Evolutionary conservation across 2,888 invertebrate species (phyloP), one percentile per base, ranked within the genome.

Genomic region (Chloroclysta siterata): DNA sequence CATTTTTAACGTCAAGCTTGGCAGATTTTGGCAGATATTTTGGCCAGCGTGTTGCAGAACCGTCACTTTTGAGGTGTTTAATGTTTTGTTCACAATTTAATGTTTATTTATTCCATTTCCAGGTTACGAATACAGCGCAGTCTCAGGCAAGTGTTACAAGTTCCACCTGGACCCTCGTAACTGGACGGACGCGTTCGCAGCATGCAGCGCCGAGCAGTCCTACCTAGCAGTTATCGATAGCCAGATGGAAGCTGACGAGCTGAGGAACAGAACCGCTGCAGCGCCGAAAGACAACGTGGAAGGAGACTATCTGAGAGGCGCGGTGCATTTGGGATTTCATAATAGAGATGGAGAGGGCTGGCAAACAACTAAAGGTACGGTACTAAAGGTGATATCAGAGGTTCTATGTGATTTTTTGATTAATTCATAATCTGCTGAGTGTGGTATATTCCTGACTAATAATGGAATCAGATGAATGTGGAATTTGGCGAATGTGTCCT

Each of bases 191-290:
- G 90, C 90, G 0, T 79, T 79, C 39, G 72, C 74, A 0, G 69
- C 77, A 2, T 91, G 91, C 67, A 75, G 73, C 28, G 78, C 80
- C 0, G 90, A 90, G 60, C 81, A 82, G 55, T 86, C 86, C 0
- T 83, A 86, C 64, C 66, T 89, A 17, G 85, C 87, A 6, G 74
- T 89, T 13, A 79, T 87, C 39, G 83, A 89, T 61, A 82, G 76
- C 13, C 75, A 84, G 39, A 65, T 63, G 0, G 89, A 90, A 61
- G 83, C 83, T 0, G 70, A 81, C 1, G 65, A 74, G 22, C 65
- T 88, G 1, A 76, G 76, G 2, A 76, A 81, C 6, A 39, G 85
- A n/a, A 82, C 83, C 1, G 73, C 62, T 0, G 62, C 72, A 8
- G 76, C 82, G 0, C 75, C 80, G 0, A 85, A 83, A 54, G 77